A percentile compares a stretch with the other conserved stretches of the same genome.
These are phyloP conservation scores for Vesta saturnalis DNA, from an alignment of 2,888 invertebrate species.

Conservation along the genomic window DNA sequence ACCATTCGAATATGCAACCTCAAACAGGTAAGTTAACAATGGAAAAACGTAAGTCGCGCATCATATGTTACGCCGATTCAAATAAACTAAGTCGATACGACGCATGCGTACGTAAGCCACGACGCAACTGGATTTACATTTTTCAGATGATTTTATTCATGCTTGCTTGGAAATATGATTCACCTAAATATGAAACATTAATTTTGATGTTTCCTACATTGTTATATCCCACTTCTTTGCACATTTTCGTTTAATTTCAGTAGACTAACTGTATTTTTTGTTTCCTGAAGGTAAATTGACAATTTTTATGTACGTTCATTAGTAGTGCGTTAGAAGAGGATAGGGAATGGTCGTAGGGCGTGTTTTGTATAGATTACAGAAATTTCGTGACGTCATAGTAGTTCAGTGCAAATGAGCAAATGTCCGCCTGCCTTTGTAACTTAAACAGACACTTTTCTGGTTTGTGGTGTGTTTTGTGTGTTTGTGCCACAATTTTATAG, in stretches of 20 bases:
- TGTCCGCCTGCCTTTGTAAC: constrained; percentile 61
- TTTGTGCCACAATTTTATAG: constrained; percentile 55
- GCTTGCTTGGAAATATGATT: constrained; percentile 22
- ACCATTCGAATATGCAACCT: constrained; percentile 54
- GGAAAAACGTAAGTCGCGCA: constrained; percentile 33
- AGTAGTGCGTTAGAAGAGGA: constrained; percentile 10
- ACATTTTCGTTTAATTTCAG: background rate
- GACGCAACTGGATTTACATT: constrained; percentile 24
- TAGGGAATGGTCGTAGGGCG: background rate
- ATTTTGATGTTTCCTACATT: background rate
- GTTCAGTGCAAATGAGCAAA: constrained; percentile 63
- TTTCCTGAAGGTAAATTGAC: no score
- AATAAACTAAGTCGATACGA: constrained; percentile 30
- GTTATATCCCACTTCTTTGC: background rate
- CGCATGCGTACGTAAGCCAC: constrained; percentile 23
- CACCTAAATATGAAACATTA: constrained; percentile 1
- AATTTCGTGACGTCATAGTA: constrained; percentile 55
- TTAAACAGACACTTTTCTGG: constrained; percentile 56
- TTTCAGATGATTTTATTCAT: constrained; percentile 16
- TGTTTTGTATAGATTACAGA: constrained; percentile 3
- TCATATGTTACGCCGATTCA: constrained; percentile 35
- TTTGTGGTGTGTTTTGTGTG: constrained; percentile 60
- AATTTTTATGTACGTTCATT: no score
- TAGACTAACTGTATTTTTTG: background rate
- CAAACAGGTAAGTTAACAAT: constrained; percentile 40